Evolutionary conservation across 37 sponge, comb jelly and placozoan genomes (phyloP).

Genomic region (Oopsacas minuta): DNA sequence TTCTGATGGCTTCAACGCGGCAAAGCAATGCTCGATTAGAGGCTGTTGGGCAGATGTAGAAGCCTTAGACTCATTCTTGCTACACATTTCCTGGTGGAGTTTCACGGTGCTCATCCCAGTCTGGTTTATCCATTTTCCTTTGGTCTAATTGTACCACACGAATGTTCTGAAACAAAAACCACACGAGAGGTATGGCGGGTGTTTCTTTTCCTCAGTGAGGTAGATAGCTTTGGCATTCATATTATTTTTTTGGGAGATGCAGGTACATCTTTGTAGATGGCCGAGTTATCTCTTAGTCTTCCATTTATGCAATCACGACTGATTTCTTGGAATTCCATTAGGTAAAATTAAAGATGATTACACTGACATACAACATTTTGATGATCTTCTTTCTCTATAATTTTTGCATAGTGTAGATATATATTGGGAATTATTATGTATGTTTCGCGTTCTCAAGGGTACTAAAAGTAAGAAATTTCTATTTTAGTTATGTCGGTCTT

Average conservation of each 20-base stretch:
- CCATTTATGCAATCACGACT: not conserved
- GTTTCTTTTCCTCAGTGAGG: conserved; percentile 9
- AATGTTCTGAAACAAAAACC: not conserved
- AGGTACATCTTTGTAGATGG: not conserved
- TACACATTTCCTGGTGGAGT: not conserved
- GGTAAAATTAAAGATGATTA: too few relatives aligned
- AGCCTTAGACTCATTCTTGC: not conserved
- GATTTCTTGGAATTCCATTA: conserved; percentile 14
- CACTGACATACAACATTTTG: too few relatives aligned
- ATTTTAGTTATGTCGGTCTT: too few relatives aligned
- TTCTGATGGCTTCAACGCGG: not conserved
- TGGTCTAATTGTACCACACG: not conserved
- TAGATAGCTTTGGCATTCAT: conserved; percentile 13
- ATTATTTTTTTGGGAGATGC: not conserved
- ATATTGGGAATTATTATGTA: too few relatives aligned
- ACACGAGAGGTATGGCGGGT: conserved; percentile 15
- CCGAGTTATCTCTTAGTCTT: not conserved
- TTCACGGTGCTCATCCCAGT: not conserved
- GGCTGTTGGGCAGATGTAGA: not conserved
- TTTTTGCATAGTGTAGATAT: too few relatives aligned
- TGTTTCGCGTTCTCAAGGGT: too few relatives aligned
- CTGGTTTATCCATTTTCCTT: conserved; percentile 19
- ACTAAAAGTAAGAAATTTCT: too few relatives aligned
- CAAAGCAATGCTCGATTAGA: not conserved
- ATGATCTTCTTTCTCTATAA: too few relatives aligned